These are phyloP conservation scores for Tigriopus californicus DNA, from an alignment of 2,888 invertebrate genomes.

Conservation along the genomic window DNA sequence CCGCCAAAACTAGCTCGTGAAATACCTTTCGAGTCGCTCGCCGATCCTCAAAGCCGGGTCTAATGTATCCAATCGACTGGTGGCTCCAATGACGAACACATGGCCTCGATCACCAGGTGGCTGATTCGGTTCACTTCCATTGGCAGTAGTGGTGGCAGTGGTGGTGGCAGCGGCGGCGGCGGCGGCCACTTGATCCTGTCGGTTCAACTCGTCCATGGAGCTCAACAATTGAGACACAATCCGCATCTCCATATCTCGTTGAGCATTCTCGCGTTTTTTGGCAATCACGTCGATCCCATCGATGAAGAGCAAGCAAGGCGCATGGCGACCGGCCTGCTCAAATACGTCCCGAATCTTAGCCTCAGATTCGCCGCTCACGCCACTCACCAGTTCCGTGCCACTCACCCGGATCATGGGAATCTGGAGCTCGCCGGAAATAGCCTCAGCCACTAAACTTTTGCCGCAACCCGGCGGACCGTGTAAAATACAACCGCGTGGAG, in stretches of 20 bases:
- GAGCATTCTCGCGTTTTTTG: slow-evolving; percentile 67
- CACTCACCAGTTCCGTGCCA: slow-evolving; percentile 79
- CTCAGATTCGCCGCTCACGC: slow-evolving; percentile 78
- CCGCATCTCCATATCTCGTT: slow-evolving; percentile 85
- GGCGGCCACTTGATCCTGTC: background rate
- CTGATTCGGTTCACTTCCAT: no score
- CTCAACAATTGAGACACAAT: slow-evolving; percentile 81
- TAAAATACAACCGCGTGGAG: no score
- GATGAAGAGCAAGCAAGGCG: slow-evolving; percentile 73
- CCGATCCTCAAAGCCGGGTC: slow-evolving; percentile 80
- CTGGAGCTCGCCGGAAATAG: slow-evolving; percentile 47
- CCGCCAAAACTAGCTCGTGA: no score
- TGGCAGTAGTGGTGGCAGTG: background rate
- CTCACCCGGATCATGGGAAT: slow-evolving; percentile 68
- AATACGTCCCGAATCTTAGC: slow-evolving; percentile 77
- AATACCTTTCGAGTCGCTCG: slow-evolving; percentile 37
- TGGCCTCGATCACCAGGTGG: slow-evolving; percentile 23
- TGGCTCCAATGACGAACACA: slow-evolving; percentile 81
- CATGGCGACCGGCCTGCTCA: slow-evolving; percentile 50
- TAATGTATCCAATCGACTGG: slow-evolving; percentile 73
- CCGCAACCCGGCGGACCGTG: no score
- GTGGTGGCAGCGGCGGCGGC: background rate
- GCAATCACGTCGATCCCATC: slow-evolving; percentile 96
- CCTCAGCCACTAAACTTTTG: slow-evolving; percentile 23
- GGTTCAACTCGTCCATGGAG: slow-evolving; percentile 48